Evolutionary conservation across 2,888 invertebrate genomes (phyloP), one percentile per base, ranked within the genome.

Genomic region (Luffia ferchaultella): DNA sequence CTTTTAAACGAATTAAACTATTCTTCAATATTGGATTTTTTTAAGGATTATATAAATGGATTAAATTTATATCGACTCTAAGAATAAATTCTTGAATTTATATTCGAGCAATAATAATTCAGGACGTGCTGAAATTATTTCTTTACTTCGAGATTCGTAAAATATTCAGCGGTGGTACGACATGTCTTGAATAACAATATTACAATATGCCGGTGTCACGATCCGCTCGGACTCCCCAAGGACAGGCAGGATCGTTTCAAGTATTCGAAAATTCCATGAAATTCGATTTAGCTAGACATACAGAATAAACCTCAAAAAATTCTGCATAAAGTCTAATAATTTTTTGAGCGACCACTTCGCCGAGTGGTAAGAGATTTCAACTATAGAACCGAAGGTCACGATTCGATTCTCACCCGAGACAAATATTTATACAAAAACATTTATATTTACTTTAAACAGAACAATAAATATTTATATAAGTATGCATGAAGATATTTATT

Each of bases 151-250:
- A 76, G 74, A 76, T 77, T 75, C 68, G 73, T 76, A 73, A 73
- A 76, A 72, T 71, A 68, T 67, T 67, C 30, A 67, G 69, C 68
- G 67, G 70, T 69, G 70, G 68, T 66, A 70, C 70, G 73, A 66
- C 78, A 76, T 66, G 77, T 68, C 66, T 70, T 64, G 79, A 79
- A 79, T 80, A 79, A 73, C 74, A 79, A 80, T 76, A 77, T 76
- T 70, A 76, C 79, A 78, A 78, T 76, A 70, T 76, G 67, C 67
- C 64, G 62, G 64, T 65, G 74, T 76, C 79, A 79, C 78, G 79
- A 76, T 66, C 64, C 75, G 48, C 70, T 74, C 67, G 73, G 67
- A 63, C 71, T 69, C 73, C 62, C 62, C 59, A 66, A 69, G 73
- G 70, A 73, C 71, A 65, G 70, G 74, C 70, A 73, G 75, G 77